phyloP scores from a whole-genome alignment of 2,113 vertebrate species.

The Ellobius talpinus region DNA sequence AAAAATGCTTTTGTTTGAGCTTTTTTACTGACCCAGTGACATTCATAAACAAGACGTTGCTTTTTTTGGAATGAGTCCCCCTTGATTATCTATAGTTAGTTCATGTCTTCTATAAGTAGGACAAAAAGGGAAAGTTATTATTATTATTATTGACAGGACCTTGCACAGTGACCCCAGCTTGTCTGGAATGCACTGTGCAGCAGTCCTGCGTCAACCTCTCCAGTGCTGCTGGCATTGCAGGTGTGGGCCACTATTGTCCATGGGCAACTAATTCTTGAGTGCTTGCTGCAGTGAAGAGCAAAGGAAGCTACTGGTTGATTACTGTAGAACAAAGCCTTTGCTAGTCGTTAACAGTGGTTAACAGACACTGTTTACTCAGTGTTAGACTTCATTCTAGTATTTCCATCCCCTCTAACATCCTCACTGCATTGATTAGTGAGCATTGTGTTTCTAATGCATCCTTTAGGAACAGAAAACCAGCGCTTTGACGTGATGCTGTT shows the following conservation, averaged over 20 bases:
- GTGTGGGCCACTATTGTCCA: background rate
- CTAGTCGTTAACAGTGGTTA: background rate
- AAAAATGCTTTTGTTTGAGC: constrained; percentile 18
- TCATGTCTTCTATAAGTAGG: constrained; percentile 2
- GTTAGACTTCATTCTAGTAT: background rate
- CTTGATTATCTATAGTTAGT: constrained; percentile 45
- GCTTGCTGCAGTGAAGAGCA: background rate
- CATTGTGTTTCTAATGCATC: constrained; percentile 15
- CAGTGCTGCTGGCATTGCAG: background rate
- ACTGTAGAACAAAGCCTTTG: constrained; percentile 30
- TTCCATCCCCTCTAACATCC: constrained; percentile 25
- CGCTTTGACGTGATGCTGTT: constrained; percentile 73
- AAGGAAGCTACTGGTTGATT: constrained; percentile 8
- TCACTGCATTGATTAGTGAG: constrained; percentile 30
- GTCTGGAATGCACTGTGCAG: background rate
- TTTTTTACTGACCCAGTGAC: constrained; percentile 29
- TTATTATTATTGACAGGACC: background rate
- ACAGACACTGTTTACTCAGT: background rate
- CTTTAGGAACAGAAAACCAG: constrained; percentile 69
- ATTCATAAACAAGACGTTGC: background rate
- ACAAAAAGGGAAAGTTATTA: constrained; percentile 37
- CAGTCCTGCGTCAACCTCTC: too few species aligned
- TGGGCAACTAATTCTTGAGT: background rate
- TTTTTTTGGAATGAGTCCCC: constrained; percentile 9
- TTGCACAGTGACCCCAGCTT: background rate